Conservation (phyloP, 2,888 invertebrate species). For the Willowsia nigromaculata region DNA sequence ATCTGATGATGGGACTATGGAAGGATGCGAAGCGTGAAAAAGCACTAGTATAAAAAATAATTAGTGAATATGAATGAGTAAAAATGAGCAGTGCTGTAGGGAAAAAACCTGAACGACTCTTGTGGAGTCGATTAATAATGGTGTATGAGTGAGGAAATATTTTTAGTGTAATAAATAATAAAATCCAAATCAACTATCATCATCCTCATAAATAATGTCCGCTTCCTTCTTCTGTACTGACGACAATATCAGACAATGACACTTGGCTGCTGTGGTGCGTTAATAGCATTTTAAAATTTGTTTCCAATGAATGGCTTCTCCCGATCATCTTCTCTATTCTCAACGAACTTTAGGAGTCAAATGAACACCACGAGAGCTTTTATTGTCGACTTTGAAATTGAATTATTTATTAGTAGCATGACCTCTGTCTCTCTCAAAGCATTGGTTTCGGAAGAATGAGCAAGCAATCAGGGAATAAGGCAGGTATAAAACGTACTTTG, state of each 20-base stretch:
- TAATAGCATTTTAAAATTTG: background rate
- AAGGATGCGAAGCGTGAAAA: conserved; percentile 54
- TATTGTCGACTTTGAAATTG: background rate
- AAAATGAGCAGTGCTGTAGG: conserved; percentile 25
- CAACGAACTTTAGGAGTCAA: too few relatives aligned
- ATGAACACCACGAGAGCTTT: background rate
- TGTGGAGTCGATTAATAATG: too few relatives aligned
- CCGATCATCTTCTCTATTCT: background rate
- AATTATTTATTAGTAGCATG: background rate
- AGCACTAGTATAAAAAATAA: background rate
- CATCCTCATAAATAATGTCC: background rate
- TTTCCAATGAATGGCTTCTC: too few relatives aligned
- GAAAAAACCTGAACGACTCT: too few relatives aligned
- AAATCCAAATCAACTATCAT: background rate
- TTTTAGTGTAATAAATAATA: too few relatives aligned
- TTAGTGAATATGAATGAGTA: conserved; percentile 34
- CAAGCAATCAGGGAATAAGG: conserved; percentile 50
- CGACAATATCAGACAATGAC: background rate
- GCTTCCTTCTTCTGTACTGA: background rate
- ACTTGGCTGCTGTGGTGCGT: background rate
- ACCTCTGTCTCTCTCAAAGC: background rate
- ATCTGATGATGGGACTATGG: conserved; percentile 3
- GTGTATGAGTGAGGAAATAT: too few relatives aligned
- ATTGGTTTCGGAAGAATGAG: conserved; percentile 42
- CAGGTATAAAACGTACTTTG: background rate